Base-by-base conservation (phyloP, 2,888 invertebrate species). In the Hypselothyrea guttata region DNA sequence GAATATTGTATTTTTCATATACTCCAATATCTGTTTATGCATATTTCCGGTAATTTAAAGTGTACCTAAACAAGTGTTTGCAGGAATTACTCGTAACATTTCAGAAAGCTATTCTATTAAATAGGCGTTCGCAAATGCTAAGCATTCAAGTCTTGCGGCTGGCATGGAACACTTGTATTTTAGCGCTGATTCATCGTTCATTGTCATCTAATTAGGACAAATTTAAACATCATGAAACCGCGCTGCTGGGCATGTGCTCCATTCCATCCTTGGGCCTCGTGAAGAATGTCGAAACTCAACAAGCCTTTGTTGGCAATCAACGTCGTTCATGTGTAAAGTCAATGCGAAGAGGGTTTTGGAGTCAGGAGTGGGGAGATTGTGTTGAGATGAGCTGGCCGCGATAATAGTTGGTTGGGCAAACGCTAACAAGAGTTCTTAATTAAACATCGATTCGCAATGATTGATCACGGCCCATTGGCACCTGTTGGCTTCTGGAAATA, bases 401-500 rank as follows among this genome's bases (percentile, higher is more conserved):
- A 78, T 77, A 84, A 71, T 79, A 22, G 22, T 22, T 22, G 22
- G 22, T 22, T 22, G 71, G 73, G 67, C 78, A 81, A 83, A 81
- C 71, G 86, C 83, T 87, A 89, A 89, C 90, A 89, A 89, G 88
- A 89, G 86, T 89, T 88, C 88, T 89, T 89, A 89, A 89, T 89
- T 89, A 89, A 89, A 88, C 88, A 88, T 89, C 88, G 88, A 89
- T 87, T 88, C 78, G 72, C 79, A 59, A 88, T 89, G 89, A 89
- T 89, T 89, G 89, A 89, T 89, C 88, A 85, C 84, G 78, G 61
- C 78, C 78, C 86, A 75, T 88, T 88, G 88, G 89, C 89, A 89
- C 89, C 89, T 89, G 89, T 89, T 89, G 88, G 89, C 89, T 89
- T 88, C 89, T 89, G 89, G 86, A 88, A 88, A 88, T 88, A 78